Evolutionary conservation across 2,113 vertebrate genomes (phyloP), one percentile per base, ranked within the genome.

Genomic region (Gymnobelideus leadbeateri): DNA sequence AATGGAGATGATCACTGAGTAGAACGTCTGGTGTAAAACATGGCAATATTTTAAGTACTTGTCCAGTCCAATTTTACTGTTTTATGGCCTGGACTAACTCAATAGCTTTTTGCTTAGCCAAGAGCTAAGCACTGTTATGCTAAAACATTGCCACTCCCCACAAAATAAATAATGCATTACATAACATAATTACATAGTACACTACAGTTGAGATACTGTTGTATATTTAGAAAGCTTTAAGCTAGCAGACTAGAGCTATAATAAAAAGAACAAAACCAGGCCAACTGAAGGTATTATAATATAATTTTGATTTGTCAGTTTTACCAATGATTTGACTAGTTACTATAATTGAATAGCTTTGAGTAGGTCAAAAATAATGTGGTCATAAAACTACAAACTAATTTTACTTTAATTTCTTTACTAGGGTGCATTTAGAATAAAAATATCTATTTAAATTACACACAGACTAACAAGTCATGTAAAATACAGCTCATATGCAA

Each of bases 61-160:
- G 55, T 55, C 91, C 91, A 50, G 92, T 96, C 93, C 95, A 93
- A 26, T 90, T 93, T 47, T 89, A n/a, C 84, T 52, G 25, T 61
- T 93, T 77, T 96, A 46, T 52, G 95, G 3, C 91, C 53, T 93
- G 92, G 89, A 51, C 37, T 68, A 96, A 95, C 52, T 47, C 93
- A 90, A 68, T 31, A 21, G 46, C 46, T 92, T 89, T n/a, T 84
- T 31, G 92, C 91, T 93, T 97, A 93, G 51, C 95, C 28, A 84
- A 95, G 92, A 51, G 84, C 91, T 46, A 93, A 49, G 89, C n/a
- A 84, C 31, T 91, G 16, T 61, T 37, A 50, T 26, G 24, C 54
- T 26, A 89, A 90, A 93, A 92, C 84, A 92, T 51, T 55, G 49
- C 10, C 89, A 91, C 54, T 93, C 91, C 91, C 51, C 49, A 89